Percentiles rank a stretch among this genome's conserved stretches.
These are phyloP conservation scores for Leptobrachium leishanense DNA, from an alignment of 2,113 vertebrate species.

Conservation along the genomic window DNA sequence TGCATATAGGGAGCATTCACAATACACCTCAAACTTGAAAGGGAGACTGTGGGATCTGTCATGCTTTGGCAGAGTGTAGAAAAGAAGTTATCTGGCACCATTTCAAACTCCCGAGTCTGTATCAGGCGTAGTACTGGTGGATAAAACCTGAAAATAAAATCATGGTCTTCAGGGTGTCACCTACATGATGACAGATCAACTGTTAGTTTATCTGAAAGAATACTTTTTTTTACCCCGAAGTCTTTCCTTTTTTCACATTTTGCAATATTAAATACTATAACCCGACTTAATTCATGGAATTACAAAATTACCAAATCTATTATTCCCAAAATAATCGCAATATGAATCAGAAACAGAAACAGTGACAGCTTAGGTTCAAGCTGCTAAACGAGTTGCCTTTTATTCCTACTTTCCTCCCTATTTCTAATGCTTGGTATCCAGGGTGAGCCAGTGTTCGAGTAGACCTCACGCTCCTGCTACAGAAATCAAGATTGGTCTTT, in stretches of 20 bases:
- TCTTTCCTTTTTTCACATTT: background rate
- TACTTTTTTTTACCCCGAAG: conserved; percentile 15
- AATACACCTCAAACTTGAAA: conserved; percentile 20
- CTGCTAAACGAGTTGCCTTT: background rate
- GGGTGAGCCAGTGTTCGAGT: conserved; percentile 31
- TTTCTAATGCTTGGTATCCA: background rate
- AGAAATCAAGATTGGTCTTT: conserved; percentile 62
- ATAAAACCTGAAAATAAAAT: background rate
- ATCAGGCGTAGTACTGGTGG: conserved; percentile 4
- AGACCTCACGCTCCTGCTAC: conserved; percentile 14
- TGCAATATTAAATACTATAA: background rate
- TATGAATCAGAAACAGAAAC: conserved; percentile 60
- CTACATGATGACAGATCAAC: background rate
- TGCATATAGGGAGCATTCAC: conserved; percentile 3
- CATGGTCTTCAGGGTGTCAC: conserved; percentile 10
- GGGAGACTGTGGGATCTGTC: background rate
- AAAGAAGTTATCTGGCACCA: background rate
- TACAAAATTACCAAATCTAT: background rate
- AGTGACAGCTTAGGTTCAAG: no score
- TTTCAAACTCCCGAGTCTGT: conserved; percentile 11
- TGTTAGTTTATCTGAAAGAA: background rate
- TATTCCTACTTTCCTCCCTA: background rate
- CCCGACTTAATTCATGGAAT: background rate
- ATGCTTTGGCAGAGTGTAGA: background rate
- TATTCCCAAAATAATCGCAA: conserved; percentile 25